Base-by-base conservation (phyloP, 2,888 invertebrate genomes). In the Crematogaster levior region DNA sequence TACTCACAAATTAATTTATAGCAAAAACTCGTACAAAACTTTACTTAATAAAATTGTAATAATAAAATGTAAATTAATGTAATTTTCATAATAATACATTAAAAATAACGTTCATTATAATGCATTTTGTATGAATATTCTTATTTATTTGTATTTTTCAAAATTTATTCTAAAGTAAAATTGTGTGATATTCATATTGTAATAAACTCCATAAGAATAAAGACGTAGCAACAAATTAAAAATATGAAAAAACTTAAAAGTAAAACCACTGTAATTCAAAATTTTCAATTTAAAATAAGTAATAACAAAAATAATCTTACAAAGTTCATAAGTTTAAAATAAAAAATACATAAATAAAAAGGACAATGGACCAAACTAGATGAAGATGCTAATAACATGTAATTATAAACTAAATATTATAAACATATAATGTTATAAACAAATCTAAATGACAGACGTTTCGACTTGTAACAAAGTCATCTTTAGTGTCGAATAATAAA, bases 121-220 rank as follows among this genome's bases (percentile, higher is more conserved):
- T 24, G 6, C 12, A 15, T n/a, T 48, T 7, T 27, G 4, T 63
- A 34, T 27, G 43, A 40, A 24, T 21, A 37, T 21, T 60, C 3
- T 18, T 63, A 43, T 63, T n/a, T 30, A 46, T 66, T 66, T 46
- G 6, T 66, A 9, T 0, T 6, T 48, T 66, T 6, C 3, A 66
- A 48, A 21, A 66, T 65, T 27, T 46, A 46, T 27, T 27, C 27
- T 65, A 27, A 61, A 65, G 4, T 46, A 65, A 46, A 65, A 27
- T 43, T n/a, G n/a, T n/a, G n/a, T 27, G 24, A 46, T 24, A 1
- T 18, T 46, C 9, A 43, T 9, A 18, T 46, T 18, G 1, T 15
- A 40, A 43, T 43, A 43, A 0, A 24, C 4, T 24, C 2, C 9
- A 18, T 24, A 65, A 58, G 18, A 58, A 40, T 63, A 1, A 15